A percentile compares a stretch with the other conserved stretches of the same genome.
Conservation (phyloP, 2,797 vertebrate species). For the Setipinna tenuifilis region DNA sequence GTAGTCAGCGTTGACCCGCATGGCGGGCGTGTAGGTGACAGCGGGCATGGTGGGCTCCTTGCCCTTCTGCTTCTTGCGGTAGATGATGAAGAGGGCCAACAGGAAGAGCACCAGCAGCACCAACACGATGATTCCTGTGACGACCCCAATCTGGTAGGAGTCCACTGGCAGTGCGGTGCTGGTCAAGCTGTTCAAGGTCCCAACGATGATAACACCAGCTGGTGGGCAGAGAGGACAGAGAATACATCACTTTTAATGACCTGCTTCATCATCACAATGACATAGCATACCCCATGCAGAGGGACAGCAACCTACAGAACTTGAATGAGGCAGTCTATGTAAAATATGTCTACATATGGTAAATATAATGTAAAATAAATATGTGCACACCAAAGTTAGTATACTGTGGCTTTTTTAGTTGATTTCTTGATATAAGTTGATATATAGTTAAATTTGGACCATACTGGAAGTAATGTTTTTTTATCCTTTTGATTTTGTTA, state of each 20-base stretch:
- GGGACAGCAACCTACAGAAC: neutral
- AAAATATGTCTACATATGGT: no score
- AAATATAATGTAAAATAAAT: no score
- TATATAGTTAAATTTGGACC: no score
- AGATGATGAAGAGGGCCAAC: constrained; percentile 89
- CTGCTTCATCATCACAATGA: neutral
- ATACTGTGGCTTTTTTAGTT: no score
- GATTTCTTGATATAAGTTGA: no score
- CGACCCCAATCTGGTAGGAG: constrained; percentile 92
- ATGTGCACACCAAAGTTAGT: no score
- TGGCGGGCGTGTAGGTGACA: constrained; percentile 89
- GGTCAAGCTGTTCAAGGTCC: constrained; percentile 90
- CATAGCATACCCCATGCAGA: neutral
- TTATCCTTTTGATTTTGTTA: no score
- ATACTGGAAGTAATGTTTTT: no score
- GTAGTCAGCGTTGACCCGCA: constrained; percentile 86
- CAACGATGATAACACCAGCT: constrained; percentile 88
- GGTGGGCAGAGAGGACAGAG: neutral
- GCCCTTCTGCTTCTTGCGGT: constrained; percentile 90
- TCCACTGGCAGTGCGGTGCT: constrained; percentile 88
- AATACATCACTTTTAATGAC: neutral
- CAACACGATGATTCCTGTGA: constrained; percentile 89
- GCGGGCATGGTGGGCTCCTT: constrained; percentile 89
- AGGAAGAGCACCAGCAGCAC: constrained; percentile 90
- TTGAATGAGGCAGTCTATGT: neutral